A percentile compares a stretch with the other conserved stretches of the same genome.
These are phyloP conservation scores for Antidorcas marsupialis DNA, from an alignment of 2,113 vertebrate genomes.

Conservation along the genomic window DNA sequence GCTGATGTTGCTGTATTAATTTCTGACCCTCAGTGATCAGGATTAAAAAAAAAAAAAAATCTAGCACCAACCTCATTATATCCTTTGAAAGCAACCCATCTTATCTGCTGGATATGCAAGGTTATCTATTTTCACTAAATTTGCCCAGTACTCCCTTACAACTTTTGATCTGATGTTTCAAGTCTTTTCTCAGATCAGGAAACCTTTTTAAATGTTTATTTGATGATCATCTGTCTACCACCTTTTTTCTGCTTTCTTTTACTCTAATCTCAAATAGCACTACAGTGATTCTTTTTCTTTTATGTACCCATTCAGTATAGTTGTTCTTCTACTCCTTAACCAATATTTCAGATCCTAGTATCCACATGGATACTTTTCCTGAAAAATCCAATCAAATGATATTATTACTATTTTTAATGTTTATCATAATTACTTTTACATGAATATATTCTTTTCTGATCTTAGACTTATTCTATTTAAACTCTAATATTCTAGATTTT, in stretches of 20 bases:
- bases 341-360: background rate
- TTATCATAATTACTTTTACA: background rate
- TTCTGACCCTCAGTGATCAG: conserved; percentile 43
- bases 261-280: background rate
- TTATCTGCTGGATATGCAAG: background rate
- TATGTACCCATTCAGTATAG: background rate
- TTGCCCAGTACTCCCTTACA: background rate
- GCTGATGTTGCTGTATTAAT: conserved; percentile 42
- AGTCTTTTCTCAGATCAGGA: background rate
- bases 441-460: background rate
- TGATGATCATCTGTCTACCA: background rate
- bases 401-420: background rate
- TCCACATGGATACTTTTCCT: background rate
- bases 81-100: conserved; percentile 6
- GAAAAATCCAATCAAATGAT: background rate
- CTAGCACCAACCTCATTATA: conserved; percentile 45
- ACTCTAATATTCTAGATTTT: background rate
- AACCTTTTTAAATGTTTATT: background rate
- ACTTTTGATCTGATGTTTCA: background rate
- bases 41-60: background rate
- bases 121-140: conserved; percentile 31
- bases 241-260: background rate
- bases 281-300: background rate
- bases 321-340: background rate
- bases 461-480: background rate